A percentile compares a stretch with the other conserved stretches of the same genome.
Conservation (phyloP, 1,140 invertebrate genomes). For the Lepidurus arcticus region DNA sequence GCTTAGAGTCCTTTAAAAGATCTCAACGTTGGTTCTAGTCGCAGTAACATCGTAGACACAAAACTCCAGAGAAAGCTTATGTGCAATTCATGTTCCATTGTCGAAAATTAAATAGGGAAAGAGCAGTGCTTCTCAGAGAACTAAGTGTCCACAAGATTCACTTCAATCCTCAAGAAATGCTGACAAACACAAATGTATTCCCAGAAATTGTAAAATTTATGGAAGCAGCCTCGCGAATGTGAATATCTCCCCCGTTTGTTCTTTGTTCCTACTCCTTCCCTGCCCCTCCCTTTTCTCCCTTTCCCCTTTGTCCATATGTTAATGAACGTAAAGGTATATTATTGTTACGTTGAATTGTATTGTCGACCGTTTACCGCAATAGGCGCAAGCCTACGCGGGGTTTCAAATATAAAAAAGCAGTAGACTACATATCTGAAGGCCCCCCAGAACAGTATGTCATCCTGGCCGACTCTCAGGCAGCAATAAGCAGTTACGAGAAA, state of each 20-base stretch:
- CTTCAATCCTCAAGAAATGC: not conserved
- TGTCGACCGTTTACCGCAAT: too few relatives aligned
- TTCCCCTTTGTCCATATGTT: too few relatives aligned
- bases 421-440: too few relatives aligned
- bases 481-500: not conserved
- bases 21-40: not conserved
- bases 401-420: too few relatives aligned
- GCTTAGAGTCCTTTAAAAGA: too few relatives aligned
- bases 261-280: not conserved
- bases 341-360: too few relatives aligned
- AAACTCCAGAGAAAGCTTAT: not conserved
- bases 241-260: not conserved
- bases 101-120: not conserved
- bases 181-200: not conserved
- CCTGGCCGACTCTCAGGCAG: not conserved
- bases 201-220: not conserved
- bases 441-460: conserved; percentile 60
- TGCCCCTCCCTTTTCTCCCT: too few relatives aligned
- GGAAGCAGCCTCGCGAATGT: not conserved
- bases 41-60: not conserved
- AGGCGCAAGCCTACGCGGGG: too few relatives aligned
- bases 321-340: too few relatives aligned
- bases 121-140: not conserved
- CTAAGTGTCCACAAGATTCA: not conserved
- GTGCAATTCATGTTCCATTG: not conserved